These are phyloP conservation scores for Ichneumoninae sp. DNA, from an alignment of 2,888 invertebrate species.

Conservation along the genomic window DNA sequence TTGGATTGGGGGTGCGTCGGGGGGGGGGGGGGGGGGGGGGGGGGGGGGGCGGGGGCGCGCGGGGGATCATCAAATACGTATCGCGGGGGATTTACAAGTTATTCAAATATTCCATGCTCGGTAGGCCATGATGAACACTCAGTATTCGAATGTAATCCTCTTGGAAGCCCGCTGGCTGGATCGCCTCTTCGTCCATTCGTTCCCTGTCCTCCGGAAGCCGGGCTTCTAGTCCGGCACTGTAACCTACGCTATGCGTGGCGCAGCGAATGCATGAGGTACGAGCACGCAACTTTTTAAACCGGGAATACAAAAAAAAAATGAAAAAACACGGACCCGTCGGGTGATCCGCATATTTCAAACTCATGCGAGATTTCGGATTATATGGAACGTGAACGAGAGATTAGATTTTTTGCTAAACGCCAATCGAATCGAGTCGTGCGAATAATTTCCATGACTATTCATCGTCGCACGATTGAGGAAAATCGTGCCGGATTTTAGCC, in stretches of 20 bases:
- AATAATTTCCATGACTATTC: not conserved
- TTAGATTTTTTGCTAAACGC: not conserved
- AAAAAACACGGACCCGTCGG: not conserved
- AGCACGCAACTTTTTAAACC: slow-evolving; percentile 23
- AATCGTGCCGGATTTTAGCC: not conserved
- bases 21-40: slow-evolving; percentile 44
- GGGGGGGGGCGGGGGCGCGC: slow-evolving; percentile 56
- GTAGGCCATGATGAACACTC: slow-evolving; percentile 76
- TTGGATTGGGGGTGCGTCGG: slow-evolving; percentile 44
- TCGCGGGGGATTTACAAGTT: slow-evolving; percentile 75
- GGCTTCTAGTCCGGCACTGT: slow-evolving; percentile 23
- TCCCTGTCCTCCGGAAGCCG: slow-evolving; percentile 24
- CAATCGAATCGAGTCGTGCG: not conserved
- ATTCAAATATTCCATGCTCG: slow-evolving; percentile 76
- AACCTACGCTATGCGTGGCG: slow-evolving; percentile 32
- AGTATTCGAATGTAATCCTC: slow-evolving; percentile 75
- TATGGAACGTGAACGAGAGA: not conserved
- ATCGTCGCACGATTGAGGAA: not conserved
- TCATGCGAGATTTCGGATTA: not conserved
- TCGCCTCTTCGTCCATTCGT: slow-evolving; percentile 43
- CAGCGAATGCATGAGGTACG: slow-evolving; percentile 35
- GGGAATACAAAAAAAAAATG: slow-evolving; percentile 4
- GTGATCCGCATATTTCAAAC: not conserved
- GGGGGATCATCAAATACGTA: slow-evolving; percentile 72
- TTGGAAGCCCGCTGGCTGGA: slow-evolving; percentile 64